phyloP scores from a whole-genome alignment of 2,797 vertebrate genomes.

The Acrossocheilus fasciatus region DNA sequence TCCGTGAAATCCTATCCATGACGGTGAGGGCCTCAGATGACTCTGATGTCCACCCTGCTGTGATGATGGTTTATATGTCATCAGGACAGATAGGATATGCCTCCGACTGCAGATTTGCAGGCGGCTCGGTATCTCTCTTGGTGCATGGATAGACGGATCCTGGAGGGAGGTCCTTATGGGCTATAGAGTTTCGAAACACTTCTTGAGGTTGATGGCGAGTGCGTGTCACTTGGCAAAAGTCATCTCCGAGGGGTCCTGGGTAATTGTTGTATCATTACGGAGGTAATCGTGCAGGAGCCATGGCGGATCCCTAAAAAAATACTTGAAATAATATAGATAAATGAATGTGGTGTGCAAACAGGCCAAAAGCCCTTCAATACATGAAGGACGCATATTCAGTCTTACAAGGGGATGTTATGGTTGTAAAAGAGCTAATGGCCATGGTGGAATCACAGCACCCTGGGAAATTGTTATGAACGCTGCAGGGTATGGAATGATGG shows the following conservation, averaged over 20 bases:
- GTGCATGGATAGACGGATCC: conserved; percentile 25
- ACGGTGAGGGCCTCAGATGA: conserved; percentile 56
- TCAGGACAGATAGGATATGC: conserved; percentile 63
- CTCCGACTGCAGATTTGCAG: conserved; percentile 52
- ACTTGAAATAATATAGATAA: conserved; percentile 31
- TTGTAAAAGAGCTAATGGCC: conserved; percentile 55
- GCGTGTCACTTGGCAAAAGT: conserved; percentile 52
- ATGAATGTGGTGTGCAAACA: conserved; percentile 47
- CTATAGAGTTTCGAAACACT: conserved; percentile 47
- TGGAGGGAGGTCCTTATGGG: conserved; percentile 43
- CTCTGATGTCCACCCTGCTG: conserved; percentile 60
- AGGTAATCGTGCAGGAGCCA: conserved; percentile 61
- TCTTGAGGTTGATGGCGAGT: conserved; percentile 49
- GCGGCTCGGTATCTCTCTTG: conserved; percentile 27
- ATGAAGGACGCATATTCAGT: conserved; percentile 55
- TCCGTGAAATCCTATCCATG: conserved; percentile 64
- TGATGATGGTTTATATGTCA: conserved; percentile 64
- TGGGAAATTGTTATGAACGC: conserved; percentile 54
- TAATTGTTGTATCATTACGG: conserved; percentile 64
- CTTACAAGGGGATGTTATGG: conserved; percentile 57
- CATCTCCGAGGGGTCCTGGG: conserved; percentile 41
- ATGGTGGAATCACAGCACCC: conserved; percentile 47
- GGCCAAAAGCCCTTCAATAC: conserved; percentile 48
- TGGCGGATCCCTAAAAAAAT: conserved; percentile 29
- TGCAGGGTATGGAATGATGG: conserved; percentile 47